Evolutionary conservation across 2,797 vertebrate species (phyloP).

Genomic region (Gambelia wislizenii): DNA sequence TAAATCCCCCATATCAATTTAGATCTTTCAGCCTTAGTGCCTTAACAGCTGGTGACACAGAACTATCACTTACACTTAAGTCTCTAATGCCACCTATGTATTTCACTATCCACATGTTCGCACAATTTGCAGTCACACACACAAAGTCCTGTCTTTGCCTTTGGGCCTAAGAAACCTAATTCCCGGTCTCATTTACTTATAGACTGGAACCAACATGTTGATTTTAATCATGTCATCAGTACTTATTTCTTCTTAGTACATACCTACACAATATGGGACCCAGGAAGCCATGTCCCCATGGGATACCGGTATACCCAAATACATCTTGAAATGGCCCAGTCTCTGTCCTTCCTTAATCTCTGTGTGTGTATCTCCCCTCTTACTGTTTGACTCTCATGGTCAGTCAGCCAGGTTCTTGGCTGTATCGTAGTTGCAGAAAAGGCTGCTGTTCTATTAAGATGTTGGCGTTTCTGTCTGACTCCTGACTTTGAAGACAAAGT

Average conservation of each 20-base stretch:
- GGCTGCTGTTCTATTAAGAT: background rate
- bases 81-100: conserved; percentile 13
- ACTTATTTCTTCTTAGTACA: background rate
- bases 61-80: conserved; percentile 26
- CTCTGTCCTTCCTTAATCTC: background rate
- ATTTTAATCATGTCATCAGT: too few species aligned
- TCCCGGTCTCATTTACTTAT: background rate
- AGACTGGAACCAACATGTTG: too few species aligned
- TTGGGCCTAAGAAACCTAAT: background rate
- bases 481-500: background rate
- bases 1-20: conserved; percentile 44
- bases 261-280: background rate
- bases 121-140: conserved; percentile 13
- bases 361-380: background rate
- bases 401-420: background rate
- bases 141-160: fast-evolving
- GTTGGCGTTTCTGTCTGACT: background rate
- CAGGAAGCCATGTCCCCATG: background rate
- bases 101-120: background rate
- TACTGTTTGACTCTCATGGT: background rate
- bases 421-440: background rate
- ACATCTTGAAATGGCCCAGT: background rate
- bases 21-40: background rate
- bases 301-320: background rate
- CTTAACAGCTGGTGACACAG: conserved; percentile 24